These are phyloP conservation scores for Ladona fulva DNA, from an alignment of 1,140 invertebrate species.

Conservation along the genomic window DNA sequence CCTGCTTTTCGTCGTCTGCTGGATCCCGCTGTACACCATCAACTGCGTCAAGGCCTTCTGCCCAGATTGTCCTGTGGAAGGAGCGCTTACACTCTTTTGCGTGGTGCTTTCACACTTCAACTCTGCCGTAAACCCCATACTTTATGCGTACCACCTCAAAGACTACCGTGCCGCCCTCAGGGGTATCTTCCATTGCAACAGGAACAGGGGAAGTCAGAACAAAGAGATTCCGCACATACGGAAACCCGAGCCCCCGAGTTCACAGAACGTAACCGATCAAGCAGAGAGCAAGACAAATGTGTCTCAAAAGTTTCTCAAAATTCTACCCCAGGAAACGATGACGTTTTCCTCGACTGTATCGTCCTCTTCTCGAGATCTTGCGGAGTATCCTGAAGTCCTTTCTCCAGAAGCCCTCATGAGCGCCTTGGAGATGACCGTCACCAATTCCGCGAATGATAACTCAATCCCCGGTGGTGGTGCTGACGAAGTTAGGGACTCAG, in stretches of 20 bases:
- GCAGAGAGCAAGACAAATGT: neutral
- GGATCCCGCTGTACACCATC: conserved; percentile 85
- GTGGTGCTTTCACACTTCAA: conserved; percentile 84
- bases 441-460: neutral
- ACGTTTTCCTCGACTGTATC: neutral
- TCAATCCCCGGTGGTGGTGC: too few relatives aligned
- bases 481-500: too few relatives aligned
- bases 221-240: neutral
- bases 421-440: neutral
- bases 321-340: neutral
- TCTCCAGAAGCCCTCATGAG: neutral
- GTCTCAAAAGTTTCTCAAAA: neutral
- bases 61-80: conserved; percentile 52
- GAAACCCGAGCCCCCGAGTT: neutral
- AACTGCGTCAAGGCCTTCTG: conserved; percentile 81
- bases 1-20: conserved; percentile 83
- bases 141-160: conserved; percentile 83
- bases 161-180: conserved; percentile 65
- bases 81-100: conserved; percentile 62
- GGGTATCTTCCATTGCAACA: conserved; percentile 12
- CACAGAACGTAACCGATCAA: neutral
- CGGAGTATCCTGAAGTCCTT: neutral
- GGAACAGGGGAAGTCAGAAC: neutral
- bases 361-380: neutral
- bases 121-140: conserved; percentile 75